Conservation (phyloP, 2,888 invertebrate species). For the Tetramorium bicarinatum region DNA sequence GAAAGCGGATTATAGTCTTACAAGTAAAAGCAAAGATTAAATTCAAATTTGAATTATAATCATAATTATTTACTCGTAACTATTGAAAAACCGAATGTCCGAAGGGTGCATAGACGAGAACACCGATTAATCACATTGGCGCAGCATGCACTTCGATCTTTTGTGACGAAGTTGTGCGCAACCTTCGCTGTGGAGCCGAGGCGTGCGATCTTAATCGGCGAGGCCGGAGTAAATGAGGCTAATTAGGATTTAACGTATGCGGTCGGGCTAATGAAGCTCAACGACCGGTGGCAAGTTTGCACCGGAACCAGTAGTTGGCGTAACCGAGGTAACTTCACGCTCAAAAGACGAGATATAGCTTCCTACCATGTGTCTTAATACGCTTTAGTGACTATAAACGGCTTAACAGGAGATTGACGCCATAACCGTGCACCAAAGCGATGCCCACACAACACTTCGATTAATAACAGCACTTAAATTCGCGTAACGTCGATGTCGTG, state of each 20-base stretch:
- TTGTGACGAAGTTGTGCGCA: neutral
- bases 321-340: conserved; percentile 48
- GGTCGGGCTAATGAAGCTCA: conserved; percentile 71
- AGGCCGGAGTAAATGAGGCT: conserved; percentile 68
- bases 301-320: conserved; percentile 56
- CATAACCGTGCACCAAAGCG: neutral
- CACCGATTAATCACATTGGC: conserved; percentile 28
- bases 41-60: neutral
- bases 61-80: neutral
- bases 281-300: conserved; percentile 61
- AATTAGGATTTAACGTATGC: conserved; percentile 78
- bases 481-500: neutral
- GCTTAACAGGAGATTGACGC: conserved; percentile 18
- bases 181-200: neutral
- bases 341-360: conserved; percentile 56
- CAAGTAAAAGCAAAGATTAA: neutral
- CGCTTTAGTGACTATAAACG: conserved; percentile 35
- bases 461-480: conserved; percentile 27
- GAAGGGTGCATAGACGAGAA: neutral
- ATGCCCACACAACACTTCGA: neutral
- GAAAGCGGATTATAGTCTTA: neutral
- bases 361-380: conserved; percentile 43
- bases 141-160: conserved; percentile 2
- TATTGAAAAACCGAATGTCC: neutral
- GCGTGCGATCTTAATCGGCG: conserved; percentile 62